phyloP scores from a whole-genome alignment of 2,888 invertebrate genomes.

The Monochamus alternatus region DNA sequence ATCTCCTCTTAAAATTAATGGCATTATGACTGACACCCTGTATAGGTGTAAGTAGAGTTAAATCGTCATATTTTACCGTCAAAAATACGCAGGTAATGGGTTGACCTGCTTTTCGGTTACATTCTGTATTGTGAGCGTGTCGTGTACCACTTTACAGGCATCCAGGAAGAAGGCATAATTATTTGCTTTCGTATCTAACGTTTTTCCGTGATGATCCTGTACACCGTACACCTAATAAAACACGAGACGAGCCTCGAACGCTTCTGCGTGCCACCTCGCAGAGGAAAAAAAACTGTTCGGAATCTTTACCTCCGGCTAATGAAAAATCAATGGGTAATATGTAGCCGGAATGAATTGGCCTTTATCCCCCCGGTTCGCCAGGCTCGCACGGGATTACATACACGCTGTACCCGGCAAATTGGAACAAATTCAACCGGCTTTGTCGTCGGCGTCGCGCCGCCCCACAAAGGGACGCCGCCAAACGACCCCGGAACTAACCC shows the following conservation, averaged over 20 bases:
- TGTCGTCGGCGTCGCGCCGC: conserved; percentile 27
- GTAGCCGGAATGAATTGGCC: conserved; percentile 27
- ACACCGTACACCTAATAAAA: neutral
- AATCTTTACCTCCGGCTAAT: conserved; percentile 32
- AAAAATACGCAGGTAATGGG: too few species aligned
- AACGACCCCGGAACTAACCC: conserved; percentile 31
- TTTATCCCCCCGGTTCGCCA: conserved; percentile 28
- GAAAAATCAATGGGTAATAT: conserved; percentile 40
- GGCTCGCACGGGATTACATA: conserved; percentile 37
- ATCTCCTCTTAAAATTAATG: too few species aligned
- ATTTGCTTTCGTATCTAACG: too few species aligned
- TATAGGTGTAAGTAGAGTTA: too few species aligned
- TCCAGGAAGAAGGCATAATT: too few species aligned
- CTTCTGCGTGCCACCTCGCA: conserved; percentile 10
- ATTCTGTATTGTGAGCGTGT: too few species aligned
- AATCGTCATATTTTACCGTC: too few species aligned
- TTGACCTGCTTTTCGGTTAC: too few species aligned
- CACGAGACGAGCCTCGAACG: neutral
- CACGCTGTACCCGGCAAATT: conserved; percentile 44
- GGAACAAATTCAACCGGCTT: conserved; percentile 46
- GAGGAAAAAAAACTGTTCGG: neutral
- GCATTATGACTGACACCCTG: too few species aligned
- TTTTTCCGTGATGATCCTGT: neutral
- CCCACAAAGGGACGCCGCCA: conserved; percentile 34
- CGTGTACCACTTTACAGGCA: too few species aligned